A percentile compares a stretch with the other conserved stretches of the same genome.
Conservation (phyloP, 2,888 invertebrate genomes). For the Cantharis nigra region DNA sequence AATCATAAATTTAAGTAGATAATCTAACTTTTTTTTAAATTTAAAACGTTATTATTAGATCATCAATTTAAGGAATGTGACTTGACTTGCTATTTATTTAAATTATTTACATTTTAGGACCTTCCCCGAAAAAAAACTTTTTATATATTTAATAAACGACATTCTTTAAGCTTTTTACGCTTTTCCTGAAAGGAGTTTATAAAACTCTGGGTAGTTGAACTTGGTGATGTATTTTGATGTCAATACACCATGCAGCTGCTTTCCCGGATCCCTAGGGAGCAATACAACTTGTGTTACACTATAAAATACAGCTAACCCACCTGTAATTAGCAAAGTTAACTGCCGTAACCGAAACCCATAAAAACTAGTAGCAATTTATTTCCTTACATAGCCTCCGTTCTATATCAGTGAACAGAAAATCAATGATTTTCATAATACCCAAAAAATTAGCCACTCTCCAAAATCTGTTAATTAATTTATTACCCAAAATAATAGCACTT, state of each 20-base stretch:
- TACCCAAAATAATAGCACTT: background rate
- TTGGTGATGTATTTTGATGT: constrained; percentile 26
- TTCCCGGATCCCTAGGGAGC: constrained; percentile 25
- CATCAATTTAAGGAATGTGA: background rate
- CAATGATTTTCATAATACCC: background rate
- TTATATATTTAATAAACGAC: background rate
- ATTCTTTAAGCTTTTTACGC: background rate
- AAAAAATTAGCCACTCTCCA: background rate
- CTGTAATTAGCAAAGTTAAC: constrained; percentile 39
- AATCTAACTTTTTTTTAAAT: constrained; percentile 16
- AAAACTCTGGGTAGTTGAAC: background rate
- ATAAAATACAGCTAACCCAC: constrained; percentile 37
- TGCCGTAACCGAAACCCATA: constrained; percentile 34
- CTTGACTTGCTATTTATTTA: background rate
- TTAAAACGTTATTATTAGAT: constrained; percentile 3
- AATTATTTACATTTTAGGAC: background rate
- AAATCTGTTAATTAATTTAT: background rate
- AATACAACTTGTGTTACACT: constrained; percentile 31
- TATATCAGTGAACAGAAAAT: constrained; percentile 11
- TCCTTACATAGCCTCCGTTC: constrained; percentile 18
- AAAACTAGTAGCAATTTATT: constrained; percentile 30
- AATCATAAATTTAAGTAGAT: constrained; percentile 21
- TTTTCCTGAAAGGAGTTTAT: background rate
- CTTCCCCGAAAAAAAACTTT: background rate
- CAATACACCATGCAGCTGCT: constrained; percentile 27